phyloP scores from a whole-genome alignment of 1,140 invertebrate genomes.

The Phthorimaea operculella region DNA sequence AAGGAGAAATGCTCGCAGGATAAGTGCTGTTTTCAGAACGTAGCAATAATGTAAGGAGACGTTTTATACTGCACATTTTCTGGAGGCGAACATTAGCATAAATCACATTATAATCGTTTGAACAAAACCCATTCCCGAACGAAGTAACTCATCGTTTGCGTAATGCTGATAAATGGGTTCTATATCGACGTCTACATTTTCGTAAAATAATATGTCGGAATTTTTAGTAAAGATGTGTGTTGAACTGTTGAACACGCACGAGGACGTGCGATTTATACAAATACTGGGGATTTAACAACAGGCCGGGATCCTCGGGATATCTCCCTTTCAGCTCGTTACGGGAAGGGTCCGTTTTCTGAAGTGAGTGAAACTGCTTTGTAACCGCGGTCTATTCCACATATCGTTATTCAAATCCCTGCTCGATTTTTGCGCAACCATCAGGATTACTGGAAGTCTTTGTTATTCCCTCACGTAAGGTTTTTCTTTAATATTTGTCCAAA shows the following conservation, averaged over 20 bases:
- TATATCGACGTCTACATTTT: background rate
- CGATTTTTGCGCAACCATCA: background rate
- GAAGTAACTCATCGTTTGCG: slow-evolving; percentile 1
- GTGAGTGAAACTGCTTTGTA: slow-evolving; percentile 2
- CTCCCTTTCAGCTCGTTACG: slow-evolving; percentile 25
- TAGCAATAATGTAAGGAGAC: too few species aligned
- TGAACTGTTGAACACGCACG: background rate
- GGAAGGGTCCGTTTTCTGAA: slow-evolving; percentile 17
- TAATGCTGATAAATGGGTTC: slow-evolving; percentile 3
- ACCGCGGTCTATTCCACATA: background rate
- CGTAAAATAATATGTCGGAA: background rate
- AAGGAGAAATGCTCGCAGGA: too few species aligned
- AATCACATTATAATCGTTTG: background rate
- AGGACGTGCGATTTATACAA: slow-evolving; percentile 26
- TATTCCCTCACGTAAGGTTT: background rate
- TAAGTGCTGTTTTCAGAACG: too few species aligned
- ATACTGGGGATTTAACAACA: slow-evolving; percentile 21
- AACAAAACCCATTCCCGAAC: slow-evolving; percentile 3
- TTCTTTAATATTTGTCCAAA: background rate
- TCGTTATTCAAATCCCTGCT: background rate
- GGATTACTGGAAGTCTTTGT: slow-evolving; percentile 1
- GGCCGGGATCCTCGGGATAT: slow-evolving; percentile 22
- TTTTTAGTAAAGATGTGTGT: background rate
- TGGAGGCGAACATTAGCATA: background rate
- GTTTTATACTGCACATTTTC: background rate